Evolutionary conservation across 2,888 invertebrate species (phyloP), one percentile per base, ranked within the genome.

Genomic region (Falcaria lacertinaria): DNA sequence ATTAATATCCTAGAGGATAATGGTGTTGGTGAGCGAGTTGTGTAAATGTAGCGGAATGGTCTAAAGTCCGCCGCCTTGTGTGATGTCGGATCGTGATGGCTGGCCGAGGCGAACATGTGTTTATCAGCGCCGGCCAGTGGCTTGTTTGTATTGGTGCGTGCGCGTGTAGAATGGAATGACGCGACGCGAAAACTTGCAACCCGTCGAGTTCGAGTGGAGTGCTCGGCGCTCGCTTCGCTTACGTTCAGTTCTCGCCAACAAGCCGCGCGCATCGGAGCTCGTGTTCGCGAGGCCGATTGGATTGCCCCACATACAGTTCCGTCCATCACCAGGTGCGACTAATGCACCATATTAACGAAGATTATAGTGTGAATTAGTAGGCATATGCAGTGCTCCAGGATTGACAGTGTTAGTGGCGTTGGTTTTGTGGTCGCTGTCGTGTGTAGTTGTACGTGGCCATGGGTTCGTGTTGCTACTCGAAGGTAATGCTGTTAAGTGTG

Each of bases 151-250:
- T 80, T 78, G 72, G 77, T 79, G 82, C 78, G 86, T 81, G 77
- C 69, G 76, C 78, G 82, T 83, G 80, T 77, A 72, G 76, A 74
- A 71, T 69, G 74, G 74, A 69, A 74, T 86, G 83, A 86, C 84
- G 87, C 85, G 83, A 86, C 84, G 87, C 85, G 87, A 85, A 87
- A 83, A 80, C 71, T 77, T 80, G 82, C 78, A 75, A 70, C 76
- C 76, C 69, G 61, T 52, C 51, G 64, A 42, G 54, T 39, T n/a
- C 43, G 41, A 48, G 45, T 54, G 48, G 48, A 47, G 42, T 50
- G 45, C 50, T 41, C 51, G 52, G 40, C 53, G 52, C 46, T 11
- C 11, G 7, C 3, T 52, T 53, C 60, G 54, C 58, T n/a, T n/a
- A n/a, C n/a, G n/a, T n/a, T 78, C 86, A 86, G 88, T 84, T 69